Conservation (phyloP, 2,888 invertebrate genomes). For the Arrhopalites spinosus region DNA sequence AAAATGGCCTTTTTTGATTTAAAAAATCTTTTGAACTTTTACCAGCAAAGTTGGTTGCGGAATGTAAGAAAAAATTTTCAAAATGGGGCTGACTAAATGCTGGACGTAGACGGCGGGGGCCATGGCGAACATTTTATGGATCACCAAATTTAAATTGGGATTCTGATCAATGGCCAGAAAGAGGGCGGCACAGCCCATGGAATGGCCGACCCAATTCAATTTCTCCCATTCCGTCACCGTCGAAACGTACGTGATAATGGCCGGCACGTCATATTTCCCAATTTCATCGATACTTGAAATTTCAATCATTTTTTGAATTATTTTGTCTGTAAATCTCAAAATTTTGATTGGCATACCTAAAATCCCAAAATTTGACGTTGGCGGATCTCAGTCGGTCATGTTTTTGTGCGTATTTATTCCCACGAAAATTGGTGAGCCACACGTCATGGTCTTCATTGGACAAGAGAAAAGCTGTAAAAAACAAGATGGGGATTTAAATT, state of each 20-base stretch:
- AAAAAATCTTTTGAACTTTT: not conserved
- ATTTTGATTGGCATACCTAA: not conserved
- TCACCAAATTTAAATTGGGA: not conserved
- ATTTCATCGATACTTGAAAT: not conserved
- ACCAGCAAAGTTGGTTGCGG: not conserved
- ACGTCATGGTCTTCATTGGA: not conserved
- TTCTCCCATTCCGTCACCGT: not conserved
- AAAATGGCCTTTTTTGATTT: not conserved
- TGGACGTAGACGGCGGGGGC: not conserved
- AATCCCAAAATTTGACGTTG: not conserved
- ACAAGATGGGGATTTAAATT: too few species aligned
- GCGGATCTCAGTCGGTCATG: not conserved
- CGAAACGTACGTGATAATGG: not conserved
- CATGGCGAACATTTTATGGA: not conserved
- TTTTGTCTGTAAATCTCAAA: too few species aligned
- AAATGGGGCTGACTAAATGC: not conserved
- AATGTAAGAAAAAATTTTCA: not conserved
- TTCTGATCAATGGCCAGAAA: not conserved
- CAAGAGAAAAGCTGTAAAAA: not conserved
- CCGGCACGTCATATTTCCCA: not conserved
- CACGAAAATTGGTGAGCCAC: not conserved
- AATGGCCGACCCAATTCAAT: not conserved
- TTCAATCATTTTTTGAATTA: not conserved
- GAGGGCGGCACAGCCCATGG: not conserved
- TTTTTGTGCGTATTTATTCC: not conserved